Evolutionary conservation across 2,888 invertebrate genomes (phyloP).

Genomic region (Ditylenchus weischeri): DNA sequence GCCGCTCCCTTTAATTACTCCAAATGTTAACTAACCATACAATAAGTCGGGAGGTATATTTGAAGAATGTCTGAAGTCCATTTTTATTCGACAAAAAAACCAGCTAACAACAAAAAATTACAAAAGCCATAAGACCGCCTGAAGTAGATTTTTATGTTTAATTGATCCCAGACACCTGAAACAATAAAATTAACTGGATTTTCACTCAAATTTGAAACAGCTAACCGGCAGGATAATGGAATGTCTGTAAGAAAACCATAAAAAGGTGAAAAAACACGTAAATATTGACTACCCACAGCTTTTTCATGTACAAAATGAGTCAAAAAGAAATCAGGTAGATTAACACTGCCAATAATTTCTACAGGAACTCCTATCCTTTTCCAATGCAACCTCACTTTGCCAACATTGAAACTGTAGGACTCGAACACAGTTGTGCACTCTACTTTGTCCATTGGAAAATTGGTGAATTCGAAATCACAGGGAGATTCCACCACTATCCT

Average conservation of each 20-base stretch:
- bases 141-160: constrained; percentile 55
- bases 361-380: constrained; percentile 47
- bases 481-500: constrained; percentile 55
- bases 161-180: constrained; percentile 53
- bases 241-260: constrained; percentile 33
- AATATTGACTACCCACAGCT: neutral
- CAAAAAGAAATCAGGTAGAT: constrained; percentile 32
- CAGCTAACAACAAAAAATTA: neutral
- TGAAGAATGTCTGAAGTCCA: constrained; percentile 50
- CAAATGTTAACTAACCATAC: constrained; percentile 40
- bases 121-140: constrained; percentile 55
- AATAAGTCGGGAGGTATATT: constrained; percentile 58
- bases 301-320: constrained; percentile 33
- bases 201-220: too few species aligned
- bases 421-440: constrained; percentile 57
- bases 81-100: constrained; percentile 43
- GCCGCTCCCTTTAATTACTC: too few species aligned
- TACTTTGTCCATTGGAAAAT: constrained; percentile 44
- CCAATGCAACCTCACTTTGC: constrained; percentile 56
- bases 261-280: neutral
- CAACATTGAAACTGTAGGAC: constrained; percentile 57
- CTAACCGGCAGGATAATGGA: constrained; percentile 56
- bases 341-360: constrained; percentile 53
- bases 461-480: constrained; percentile 57
- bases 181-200: too few species aligned